Conservation (phyloP, 2,113 vertebrate genomes). For the Sclerurus mexicanus region DNA sequence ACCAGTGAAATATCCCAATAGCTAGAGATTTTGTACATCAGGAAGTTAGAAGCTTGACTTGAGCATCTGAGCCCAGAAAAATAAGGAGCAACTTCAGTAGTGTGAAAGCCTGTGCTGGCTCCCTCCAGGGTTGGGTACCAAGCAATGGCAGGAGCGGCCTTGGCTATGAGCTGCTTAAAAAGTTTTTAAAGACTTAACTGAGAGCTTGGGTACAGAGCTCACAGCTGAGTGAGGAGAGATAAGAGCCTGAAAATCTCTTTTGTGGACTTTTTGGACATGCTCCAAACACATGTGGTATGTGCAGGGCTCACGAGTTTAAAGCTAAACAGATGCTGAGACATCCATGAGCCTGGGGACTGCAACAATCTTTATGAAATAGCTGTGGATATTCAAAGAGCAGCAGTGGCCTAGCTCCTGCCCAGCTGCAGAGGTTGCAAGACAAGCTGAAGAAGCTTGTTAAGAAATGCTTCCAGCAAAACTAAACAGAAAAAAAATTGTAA, state of each 20-base stretch:
- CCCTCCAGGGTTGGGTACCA: rapidly evolving
- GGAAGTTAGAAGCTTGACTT: not conserved
- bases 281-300: not conserved
- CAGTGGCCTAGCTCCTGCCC: not conserved
- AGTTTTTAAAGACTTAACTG: not conserved
- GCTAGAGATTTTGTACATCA: not conserved
- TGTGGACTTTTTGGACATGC: not conserved
- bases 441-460: constrained; percentile 8
- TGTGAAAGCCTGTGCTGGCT: rapidly evolving
- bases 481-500: not conserved
- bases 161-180: not conserved
- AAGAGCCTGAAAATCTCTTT: not conserved
- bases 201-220: not conserved
- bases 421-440: not conserved
- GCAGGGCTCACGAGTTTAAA: not conserved
- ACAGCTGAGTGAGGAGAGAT: not conserved
- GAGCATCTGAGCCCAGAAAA: not conserved
- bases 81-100: not conserved
- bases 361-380: not conserved
- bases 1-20: not conserved
- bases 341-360: not conserved
- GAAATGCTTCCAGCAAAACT: constrained; percentile 32
- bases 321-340: not conserved
- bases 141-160: not conserved
- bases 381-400: not conserved